Conservation (phyloP, 1,140 invertebrate species). For the Octopus sinensis region DNA sequence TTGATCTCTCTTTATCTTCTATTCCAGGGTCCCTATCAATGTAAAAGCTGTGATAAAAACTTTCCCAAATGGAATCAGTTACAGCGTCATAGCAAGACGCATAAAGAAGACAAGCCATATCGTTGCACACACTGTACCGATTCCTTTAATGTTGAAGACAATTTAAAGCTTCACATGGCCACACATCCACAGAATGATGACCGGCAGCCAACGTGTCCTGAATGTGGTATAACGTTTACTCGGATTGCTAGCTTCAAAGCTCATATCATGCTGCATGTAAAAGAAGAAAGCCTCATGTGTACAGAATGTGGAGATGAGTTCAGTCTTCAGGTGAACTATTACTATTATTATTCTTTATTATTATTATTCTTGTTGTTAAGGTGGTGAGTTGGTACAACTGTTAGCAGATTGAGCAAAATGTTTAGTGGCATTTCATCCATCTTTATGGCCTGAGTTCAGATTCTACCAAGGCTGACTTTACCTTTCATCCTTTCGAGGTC, state of each 20-base stretch:
- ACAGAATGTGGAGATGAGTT: slow-evolving; percentile 71
- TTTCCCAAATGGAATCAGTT: slow-evolving; percentile 62
- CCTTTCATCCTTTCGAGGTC: no score
- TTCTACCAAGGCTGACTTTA: no score
- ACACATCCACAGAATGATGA: slow-evolving; percentile 58
- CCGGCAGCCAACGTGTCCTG: slow-evolving; percentile 62
- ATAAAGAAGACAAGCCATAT: slow-evolving; percentile 67
- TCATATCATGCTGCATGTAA: slow-evolving; percentile 69
- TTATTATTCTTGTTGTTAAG: no score
- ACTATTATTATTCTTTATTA: no score
- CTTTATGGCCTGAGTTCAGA: no score
- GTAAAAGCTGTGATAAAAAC: slow-evolving; percentile 62
- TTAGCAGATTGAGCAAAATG: no score
- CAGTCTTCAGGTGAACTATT: slow-evolving; percentile 62
- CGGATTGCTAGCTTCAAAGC: slow-evolving; percentile 70
- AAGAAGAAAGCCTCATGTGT: slow-evolving; percentile 69
- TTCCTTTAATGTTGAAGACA: slow-evolving; percentile 67
- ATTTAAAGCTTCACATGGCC: slow-evolving; percentile 66
- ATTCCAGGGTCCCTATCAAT: slow-evolving; percentile 58
- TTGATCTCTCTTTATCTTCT: neutral
- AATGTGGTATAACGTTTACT: slow-evolving; percentile 68
- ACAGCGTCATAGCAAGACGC: slow-evolving; percentile 62
- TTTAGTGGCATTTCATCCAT: no score
- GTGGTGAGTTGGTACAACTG: no score
- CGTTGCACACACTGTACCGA: slow-evolving; percentile 64